These are phyloP conservation scores for Etheostoma nigrum DNA, from an alignment of 2,797 vertebrate genomes.

Conservation along the genomic window DNA sequence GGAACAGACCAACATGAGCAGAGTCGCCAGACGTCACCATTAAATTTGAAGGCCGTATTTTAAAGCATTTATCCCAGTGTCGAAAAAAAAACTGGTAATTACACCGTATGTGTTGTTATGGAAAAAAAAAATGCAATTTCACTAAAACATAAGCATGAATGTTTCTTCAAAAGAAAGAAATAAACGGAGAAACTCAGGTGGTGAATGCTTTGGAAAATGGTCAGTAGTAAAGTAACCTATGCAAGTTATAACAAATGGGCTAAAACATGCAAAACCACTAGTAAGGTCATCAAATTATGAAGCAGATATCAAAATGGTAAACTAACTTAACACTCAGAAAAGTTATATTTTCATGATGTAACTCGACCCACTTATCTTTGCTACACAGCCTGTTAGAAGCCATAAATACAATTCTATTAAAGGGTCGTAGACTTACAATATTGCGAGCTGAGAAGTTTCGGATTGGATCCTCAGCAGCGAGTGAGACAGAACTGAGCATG, in stretches of 20 bases:
- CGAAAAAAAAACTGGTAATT: slow-evolving; percentile 13
- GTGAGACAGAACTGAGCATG: slow-evolving; percentile 98
- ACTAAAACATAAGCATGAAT: slow-evolving; percentile 1
- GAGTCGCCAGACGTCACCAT: background rate
- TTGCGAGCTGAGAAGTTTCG: slow-evolving; percentile 96
- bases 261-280: slow-evolving; percentile 57
- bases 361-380: slow-evolving; percentile 6
- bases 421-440: slow-evolving; percentile 88
- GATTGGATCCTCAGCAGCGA: slow-evolving; percentile 98
- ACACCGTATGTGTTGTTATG: slow-evolving; percentile 19
- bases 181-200: background rate
- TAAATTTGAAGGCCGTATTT: slow-evolving; percentile 6
- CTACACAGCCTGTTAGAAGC: slow-evolving; percentile 11
- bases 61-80: background rate
- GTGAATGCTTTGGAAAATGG: slow-evolving; percentile 5
- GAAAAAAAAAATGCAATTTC: background rate
- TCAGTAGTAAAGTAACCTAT: slow-evolving; percentile 1
- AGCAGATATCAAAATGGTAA: slow-evolving; percentile 8
- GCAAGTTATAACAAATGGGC: slow-evolving; percentile 33
- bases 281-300: slow-evolving; percentile 10
- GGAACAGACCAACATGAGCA: background rate
- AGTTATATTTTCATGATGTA: background rate
- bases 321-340: slow-evolving; percentile 5
- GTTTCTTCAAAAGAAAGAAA: background rate
- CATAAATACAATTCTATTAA: slow-evolving; percentile 2